Evolutionary conservation across 2,797 vertebrate species (phyloP), one percentile per base, ranked within the genome.

Genomic region (Smutsia gigantea): DNA sequence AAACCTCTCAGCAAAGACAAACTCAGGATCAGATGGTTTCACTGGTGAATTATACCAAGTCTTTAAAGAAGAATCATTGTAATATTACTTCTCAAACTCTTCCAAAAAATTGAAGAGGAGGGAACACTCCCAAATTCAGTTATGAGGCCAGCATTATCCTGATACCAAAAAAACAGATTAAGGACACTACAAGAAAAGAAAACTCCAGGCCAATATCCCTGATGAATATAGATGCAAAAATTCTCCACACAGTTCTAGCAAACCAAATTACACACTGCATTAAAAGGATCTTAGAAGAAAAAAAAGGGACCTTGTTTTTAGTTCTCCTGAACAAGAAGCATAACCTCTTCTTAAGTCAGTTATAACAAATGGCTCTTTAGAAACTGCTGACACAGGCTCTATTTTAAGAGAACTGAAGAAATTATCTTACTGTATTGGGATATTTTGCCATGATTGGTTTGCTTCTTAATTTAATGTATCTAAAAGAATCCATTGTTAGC

Each of bases 391-490:
- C 5, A 6, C 31, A 87, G 79, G 29, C 6, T 84, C 34, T 68
- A 4, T 90, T 84, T 95, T 87, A 84, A 81, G 18, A 84, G 68
- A 92, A 89, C 4, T 31, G 37, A 57, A 74, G n/a, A 75, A 39
- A 78, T 10, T n/a, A 69, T 42, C 23, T 87, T 57, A 14, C n/a
- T 27, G 71, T 29, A 4, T 77, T 77, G n/a, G 31, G 19, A 68
- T 90, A 78, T 90, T 95, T 96, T 86, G 29, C 63, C 88, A 11
- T 69, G 6, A 72, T 79, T 49, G 42, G 13, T 14, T 90, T 77
- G 14, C 37, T 68, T 90, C 39, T 83, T 94, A 63, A 90, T 78
- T 71, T 63, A 71, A 90, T 90, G 9, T 74, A 29, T 29, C 9
- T 69, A 86, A 87, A 90, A 71, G 27, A 94, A 89, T 37, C n/a